Conservation (phyloP, 2,797 vertebrate genomes). For the Ptychobarbus kaznakovi region DNA sequence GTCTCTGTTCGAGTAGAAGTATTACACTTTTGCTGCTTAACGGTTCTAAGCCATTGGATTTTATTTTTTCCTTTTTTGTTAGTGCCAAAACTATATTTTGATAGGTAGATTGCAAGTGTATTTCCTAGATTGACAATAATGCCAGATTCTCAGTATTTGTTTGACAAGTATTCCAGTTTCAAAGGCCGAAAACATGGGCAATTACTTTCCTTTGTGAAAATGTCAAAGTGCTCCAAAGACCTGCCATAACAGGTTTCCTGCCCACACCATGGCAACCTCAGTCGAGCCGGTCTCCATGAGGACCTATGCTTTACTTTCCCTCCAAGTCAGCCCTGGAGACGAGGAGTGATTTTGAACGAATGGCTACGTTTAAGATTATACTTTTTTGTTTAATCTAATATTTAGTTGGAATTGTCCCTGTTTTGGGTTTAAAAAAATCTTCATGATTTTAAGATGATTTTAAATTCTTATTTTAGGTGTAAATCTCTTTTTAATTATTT, state of each 20-base stretch:
- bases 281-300: constrained; percentile 18
- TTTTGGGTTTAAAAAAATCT: not conserved
- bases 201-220: constrained; percentile 34
- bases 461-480: not conserved
- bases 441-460: too few relatives aligned
- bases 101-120: not conserved
- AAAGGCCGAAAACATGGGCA: constrained; percentile 2
- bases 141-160: not conserved
- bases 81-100: not conserved
- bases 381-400: not conserved
- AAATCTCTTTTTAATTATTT: not conserved
- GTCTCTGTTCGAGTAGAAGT: not conserved
- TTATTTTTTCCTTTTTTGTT: not conserved
- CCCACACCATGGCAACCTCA: constrained; percentile 37
- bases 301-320: constrained; percentile 32
- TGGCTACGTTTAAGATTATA: too few relatives aligned
- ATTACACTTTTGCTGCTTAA: not conserved
- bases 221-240: constrained; percentile 34
- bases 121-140: not conserved
- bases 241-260: constrained; percentile 46
- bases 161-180: not conserved
- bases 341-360: not conserved
- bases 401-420: not conserved
- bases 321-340: constrained; percentile 35
- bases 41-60: not conserved